Evolutionary conservation across 2,888 invertebrate species (phyloP).

Genomic region (Trachelus troglodyta): DNA sequence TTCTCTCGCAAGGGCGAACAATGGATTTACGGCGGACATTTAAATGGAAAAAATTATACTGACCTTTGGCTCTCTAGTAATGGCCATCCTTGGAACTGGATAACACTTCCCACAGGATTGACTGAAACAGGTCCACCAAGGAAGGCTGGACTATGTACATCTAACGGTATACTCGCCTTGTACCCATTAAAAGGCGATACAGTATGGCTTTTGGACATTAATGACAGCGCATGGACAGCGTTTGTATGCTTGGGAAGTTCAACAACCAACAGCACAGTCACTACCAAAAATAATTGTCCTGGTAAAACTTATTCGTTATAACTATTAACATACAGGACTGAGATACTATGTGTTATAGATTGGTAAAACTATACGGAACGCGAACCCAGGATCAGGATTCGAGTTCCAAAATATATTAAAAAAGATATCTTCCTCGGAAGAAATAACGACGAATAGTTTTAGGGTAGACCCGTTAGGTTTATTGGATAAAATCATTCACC

Average conservation of each 20-base stretch:
- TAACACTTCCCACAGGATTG: slow-evolving; percentile 16
- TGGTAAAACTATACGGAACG: too few species aligned
- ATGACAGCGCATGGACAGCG: slow-evolving; percentile 44
- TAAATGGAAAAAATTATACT: slow-evolving; percentile 16
- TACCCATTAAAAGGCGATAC: slow-evolving; percentile 26
- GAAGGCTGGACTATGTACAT: slow-evolving; percentile 12
- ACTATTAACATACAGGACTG: neutral
- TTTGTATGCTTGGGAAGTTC: slow-evolving; percentile 41
- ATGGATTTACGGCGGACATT: slow-evolving; percentile 19
- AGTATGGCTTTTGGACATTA: slow-evolving; percentile 32
- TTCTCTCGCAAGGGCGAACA: slow-evolving; percentile 17
- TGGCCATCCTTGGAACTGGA: slow-evolving; percentile 13
- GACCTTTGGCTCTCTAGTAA: slow-evolving; percentile 17
- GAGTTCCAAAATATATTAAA: too few species aligned
- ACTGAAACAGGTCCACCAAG: slow-evolving; percentile 15
- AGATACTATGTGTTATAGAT: neutral
- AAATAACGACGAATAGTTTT: too few species aligned
- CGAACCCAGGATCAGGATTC: too few species aligned
- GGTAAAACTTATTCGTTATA: slow-evolving; percentile 3
- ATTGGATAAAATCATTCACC: too few species aligned
- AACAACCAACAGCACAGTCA: neutral
- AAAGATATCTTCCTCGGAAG: too few species aligned
- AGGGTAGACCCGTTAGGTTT: too few species aligned
- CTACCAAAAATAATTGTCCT: slow-evolving; percentile 17
- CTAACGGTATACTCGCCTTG: slow-evolving; percentile 11